phyloP scores from a whole-genome alignment of 2,113 vertebrate genomes.

The Scalopus aquaticus region DNA sequence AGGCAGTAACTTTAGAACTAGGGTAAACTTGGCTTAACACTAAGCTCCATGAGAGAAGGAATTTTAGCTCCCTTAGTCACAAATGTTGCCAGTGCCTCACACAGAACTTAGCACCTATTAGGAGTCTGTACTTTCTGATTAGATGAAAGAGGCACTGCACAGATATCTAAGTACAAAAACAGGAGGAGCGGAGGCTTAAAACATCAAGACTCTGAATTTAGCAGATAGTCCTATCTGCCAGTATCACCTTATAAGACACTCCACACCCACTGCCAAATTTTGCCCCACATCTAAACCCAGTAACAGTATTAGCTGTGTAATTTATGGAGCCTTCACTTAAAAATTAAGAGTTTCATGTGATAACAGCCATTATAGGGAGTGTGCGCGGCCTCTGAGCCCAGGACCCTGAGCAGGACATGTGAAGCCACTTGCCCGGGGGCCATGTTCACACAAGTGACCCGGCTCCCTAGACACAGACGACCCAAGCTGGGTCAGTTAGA shows the following conservation, averaged over 20 bases:
- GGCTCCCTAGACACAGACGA: not conserved
- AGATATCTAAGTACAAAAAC: not conserved
- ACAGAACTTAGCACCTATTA: not conserved
- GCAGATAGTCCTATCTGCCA: not conserved
- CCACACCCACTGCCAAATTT: not conserved
- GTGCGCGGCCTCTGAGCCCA: not conserved
- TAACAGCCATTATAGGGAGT: too few relatives aligned
- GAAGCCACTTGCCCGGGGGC: not conserved
- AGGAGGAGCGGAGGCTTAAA: not conserved
- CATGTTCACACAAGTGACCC: not conserved
- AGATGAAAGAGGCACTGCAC: not conserved
- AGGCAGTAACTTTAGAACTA: not conserved
- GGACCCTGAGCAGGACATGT: not conserved
- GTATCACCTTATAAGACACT: not conserved
- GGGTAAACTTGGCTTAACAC: not conserved
- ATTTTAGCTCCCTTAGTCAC: not conserved
- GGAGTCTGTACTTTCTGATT: not conserved
- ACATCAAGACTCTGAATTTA: not conserved
- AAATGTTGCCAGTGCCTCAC: not conserved
- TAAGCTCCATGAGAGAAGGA: not conserved
- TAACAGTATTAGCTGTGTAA: not conserved
- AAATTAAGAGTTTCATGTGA: constrained; percentile 12
- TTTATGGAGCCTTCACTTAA: not conserved
- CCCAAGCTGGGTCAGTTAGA: not conserved
- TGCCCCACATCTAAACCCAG: not conserved